Conservation (phyloP, 2,888 invertebrate species). For the Drosophila heteroneura region DNA sequence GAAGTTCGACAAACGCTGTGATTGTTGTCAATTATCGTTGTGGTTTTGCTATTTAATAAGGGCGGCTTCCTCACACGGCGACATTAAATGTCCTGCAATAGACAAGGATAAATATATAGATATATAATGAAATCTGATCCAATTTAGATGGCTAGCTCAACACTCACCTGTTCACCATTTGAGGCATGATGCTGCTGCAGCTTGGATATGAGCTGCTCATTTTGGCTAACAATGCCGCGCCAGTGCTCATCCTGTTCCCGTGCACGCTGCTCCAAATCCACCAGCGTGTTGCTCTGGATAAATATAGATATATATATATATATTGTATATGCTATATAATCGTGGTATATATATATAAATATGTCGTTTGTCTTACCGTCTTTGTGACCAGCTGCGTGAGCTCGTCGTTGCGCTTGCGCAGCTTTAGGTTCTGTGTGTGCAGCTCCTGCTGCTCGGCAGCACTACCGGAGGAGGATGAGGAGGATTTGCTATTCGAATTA, state of each 20-base stretch:
- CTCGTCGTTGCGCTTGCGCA: slow-evolving; percentile 89
- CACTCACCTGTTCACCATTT: slow-evolving; percentile 83
- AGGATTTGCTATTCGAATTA: slow-evolving; percentile 77
- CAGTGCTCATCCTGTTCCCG: slow-evolving; percentile 85
- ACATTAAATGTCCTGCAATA: slow-evolving; percentile 84
- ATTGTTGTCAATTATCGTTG: slow-evolving; percentile 71
- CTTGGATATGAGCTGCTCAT: slow-evolving; percentile 83
- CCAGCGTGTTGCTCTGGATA: slow-evolving; percentile 83
- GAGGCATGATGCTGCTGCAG: slow-evolving; percentile 82
- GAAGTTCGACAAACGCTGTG: slow-evolving; percentile 70
- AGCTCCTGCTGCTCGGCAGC: slow-evolving; percentile 82
- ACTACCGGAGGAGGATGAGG: slow-evolving; percentile 33
- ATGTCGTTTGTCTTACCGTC: slow-evolving; percentile 88
- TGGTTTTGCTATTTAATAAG: slow-evolving; percentile 49
- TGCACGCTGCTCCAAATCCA: slow-evolving; percentile 84
- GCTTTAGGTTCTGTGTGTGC: slow-evolving; percentile 88
- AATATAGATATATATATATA: neutral
- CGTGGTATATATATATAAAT: neutral
- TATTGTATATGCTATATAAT: neutral
- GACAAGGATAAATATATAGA: neutral
- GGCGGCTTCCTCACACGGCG: slow-evolving; percentile 40
- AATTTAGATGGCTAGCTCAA: neutral
- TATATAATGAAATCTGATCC: neutral
- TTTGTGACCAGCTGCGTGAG: slow-evolving; percentile 92
- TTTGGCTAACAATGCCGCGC: slow-evolving; percentile 83